Conservation (phyloP, 2,113 vertebrate species). For the Aspidoscelis tigris region DNA sequence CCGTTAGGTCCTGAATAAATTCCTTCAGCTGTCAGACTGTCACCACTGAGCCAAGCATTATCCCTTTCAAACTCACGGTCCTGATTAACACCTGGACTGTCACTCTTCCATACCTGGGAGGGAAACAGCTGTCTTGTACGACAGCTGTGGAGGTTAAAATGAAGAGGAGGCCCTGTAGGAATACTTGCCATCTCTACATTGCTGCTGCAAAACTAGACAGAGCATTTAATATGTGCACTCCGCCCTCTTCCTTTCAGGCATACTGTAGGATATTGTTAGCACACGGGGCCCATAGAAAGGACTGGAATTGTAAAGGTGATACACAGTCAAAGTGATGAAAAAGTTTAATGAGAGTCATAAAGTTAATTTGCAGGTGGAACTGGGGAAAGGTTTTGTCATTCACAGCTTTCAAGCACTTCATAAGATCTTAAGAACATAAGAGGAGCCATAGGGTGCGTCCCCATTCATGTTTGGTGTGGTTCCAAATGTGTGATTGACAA, state of each 20-base stretch:
- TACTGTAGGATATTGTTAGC: constrained; percentile 12
- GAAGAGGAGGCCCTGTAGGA: constrained; percentile 24
- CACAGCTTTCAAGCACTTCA: too few relatives aligned
- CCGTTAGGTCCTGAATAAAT: constrained; percentile 5
- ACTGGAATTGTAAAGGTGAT: not conserved
- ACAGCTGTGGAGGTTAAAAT: constrained; percentile 42
- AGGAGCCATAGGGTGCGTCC: too few relatives aligned
- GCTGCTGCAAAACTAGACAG: constrained; percentile 2
- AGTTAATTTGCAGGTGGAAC: not conserved
- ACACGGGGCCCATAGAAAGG: not conserved
- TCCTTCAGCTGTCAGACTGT: constrained; percentile 59
- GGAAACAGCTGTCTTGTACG: constrained; percentile 48
- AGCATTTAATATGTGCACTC: constrained; percentile 9
- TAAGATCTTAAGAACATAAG: too few relatives aligned
- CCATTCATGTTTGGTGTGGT: too few relatives aligned
- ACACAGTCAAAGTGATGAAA: not conserved
- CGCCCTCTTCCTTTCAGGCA: not conserved
- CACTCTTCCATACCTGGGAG: constrained; percentile 40
- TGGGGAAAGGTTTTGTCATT: not conserved
- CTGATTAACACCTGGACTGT: constrained; percentile 64
- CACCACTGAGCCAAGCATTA: constrained; percentile 48
- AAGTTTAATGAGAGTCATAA: not conserved
- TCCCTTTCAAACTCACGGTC: constrained; percentile 39
- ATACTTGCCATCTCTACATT: constrained; percentile 19
- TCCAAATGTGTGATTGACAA: too few relatives aligned